Evolutionary conservation across 2,888 invertebrate species (phyloP).

Genomic region (Nineta flava): DNA sequence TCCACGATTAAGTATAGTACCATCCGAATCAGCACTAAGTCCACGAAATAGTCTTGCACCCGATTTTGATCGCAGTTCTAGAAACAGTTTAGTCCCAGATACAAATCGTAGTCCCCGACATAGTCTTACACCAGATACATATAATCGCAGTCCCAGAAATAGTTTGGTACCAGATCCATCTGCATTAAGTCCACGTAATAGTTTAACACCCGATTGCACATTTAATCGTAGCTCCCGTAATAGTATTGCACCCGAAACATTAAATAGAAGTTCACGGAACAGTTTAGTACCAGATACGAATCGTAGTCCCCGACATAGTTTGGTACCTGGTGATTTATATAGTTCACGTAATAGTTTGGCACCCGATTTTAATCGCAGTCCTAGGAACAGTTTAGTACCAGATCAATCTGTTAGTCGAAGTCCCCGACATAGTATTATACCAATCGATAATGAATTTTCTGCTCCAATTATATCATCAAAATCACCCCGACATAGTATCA

Average conservation of each 20-base stretch:
- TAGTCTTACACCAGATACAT: constrained; percentile 36
- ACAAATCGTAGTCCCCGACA: constrained; percentile 33
- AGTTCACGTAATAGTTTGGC: constrained; percentile 37
- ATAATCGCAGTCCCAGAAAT: constrained; percentile 30
- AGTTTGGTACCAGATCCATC: constrained; percentile 33
- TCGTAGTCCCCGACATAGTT: constrained; percentile 43
- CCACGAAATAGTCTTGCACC: constrained; percentile 37
- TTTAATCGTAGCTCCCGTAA: constrained; percentile 39
- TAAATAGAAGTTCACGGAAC: constrained; percentile 37
- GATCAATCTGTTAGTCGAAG: constrained; percentile 32
- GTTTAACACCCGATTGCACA: constrained; percentile 31
- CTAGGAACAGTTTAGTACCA: constrained; percentile 44
- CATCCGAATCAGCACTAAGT: constrained; percentile 34
- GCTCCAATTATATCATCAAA: constrained; percentile 35
- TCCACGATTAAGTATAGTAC: constrained; percentile 44
- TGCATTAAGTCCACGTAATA: constrained; percentile 31
- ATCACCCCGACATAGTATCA: constrained; percentile 43
- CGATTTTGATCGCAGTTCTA: constrained; percentile 38
- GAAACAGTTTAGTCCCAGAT: constrained; percentile 27
- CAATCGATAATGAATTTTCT: constrained; percentile 36
- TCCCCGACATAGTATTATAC: constrained; percentile 38
- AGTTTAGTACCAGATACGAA: constrained; percentile 30
- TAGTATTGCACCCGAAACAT: constrained; percentile 31
- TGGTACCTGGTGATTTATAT: constrained; percentile 37
- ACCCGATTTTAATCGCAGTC: constrained; percentile 27